phyloP scores from a whole-genome alignment of 2,797 vertebrate species.

The Choloepus didactylus region DNA sequence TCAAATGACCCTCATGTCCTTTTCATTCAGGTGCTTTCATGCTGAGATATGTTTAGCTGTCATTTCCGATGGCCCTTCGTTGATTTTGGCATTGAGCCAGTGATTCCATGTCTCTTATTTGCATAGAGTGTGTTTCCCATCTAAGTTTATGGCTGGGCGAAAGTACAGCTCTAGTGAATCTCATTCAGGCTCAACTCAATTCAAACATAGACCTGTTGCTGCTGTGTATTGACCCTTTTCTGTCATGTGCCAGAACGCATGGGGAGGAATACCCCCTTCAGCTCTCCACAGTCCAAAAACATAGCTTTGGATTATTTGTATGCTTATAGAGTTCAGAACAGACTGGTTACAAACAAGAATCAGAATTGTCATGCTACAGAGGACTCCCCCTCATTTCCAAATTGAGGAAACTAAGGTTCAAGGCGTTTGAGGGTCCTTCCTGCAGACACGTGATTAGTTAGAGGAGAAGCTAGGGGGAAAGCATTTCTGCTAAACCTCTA shows the following conservation, averaged over 20 bases:
- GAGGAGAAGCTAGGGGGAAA: background rate
- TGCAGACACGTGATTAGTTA: background rate
- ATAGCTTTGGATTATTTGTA: background rate
- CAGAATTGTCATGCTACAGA: background rate
- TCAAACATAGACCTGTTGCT: background rate
- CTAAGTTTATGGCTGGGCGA: background rate
- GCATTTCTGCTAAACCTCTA: background rate
- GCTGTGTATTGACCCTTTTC: fast-evolving
- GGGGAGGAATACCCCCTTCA: background rate
- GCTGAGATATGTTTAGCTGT: background rate
- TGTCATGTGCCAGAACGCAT: fast-evolving
- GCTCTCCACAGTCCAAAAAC: background rate
- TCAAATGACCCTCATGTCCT: background rate
- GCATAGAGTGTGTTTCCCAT: background rate
- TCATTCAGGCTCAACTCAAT: background rate
- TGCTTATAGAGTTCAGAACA: background rate
- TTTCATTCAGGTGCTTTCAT: background rate
- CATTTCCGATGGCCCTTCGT: fast-evolving
- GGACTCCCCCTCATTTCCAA: background rate
- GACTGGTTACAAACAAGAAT: background rate
- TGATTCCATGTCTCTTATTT: background rate
- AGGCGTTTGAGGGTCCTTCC: background rate
- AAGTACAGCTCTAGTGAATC: background rate
- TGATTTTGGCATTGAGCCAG: background rate
- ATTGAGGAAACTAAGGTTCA: background rate